Evolutionary conservation across 2,888 invertebrate genomes (phyloP).

Genomic region (Tipula unca): DNA sequence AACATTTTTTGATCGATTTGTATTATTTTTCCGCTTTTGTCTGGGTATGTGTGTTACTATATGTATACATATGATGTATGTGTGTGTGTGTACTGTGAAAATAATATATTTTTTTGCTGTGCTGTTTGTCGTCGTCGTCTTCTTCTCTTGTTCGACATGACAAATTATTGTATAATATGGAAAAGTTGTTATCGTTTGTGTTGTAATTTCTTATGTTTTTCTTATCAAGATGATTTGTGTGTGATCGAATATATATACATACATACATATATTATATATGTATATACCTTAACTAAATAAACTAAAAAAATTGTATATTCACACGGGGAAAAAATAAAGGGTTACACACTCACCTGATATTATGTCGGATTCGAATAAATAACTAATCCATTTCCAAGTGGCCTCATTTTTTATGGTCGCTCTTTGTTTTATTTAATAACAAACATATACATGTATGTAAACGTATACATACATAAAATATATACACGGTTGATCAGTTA

Average conservation of each 20-base stretch:
- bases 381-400: background rate
- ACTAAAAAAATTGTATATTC: background rate
- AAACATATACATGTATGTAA: background rate
- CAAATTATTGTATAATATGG: background rate
- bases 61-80: background rate
- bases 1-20: slow-evolving; percentile 14
- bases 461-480: background rate
- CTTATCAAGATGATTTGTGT: background rate
- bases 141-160: slow-evolving; percentile 1
- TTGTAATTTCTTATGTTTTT: background rate
- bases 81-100: background rate
- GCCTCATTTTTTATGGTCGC: background rate
- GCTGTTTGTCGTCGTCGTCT: background rate
- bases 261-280: too few species aligned
- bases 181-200: slow-evolving; percentile 8
- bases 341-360: background rate
- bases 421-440: background rate
- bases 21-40: background rate
- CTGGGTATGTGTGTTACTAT: background rate
- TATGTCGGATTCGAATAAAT: background rate
- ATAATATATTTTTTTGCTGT: background rate
- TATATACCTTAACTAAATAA: too few species aligned
- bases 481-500: background rate
- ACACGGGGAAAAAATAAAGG: background rate
- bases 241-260: background rate